A percentile compares a stretch with the other conserved stretches of the same genome.
phyloP scores from a whole-genome alignment of 2,113 vertebrate species.

The Shinisaurus crocodilurus region DNA sequence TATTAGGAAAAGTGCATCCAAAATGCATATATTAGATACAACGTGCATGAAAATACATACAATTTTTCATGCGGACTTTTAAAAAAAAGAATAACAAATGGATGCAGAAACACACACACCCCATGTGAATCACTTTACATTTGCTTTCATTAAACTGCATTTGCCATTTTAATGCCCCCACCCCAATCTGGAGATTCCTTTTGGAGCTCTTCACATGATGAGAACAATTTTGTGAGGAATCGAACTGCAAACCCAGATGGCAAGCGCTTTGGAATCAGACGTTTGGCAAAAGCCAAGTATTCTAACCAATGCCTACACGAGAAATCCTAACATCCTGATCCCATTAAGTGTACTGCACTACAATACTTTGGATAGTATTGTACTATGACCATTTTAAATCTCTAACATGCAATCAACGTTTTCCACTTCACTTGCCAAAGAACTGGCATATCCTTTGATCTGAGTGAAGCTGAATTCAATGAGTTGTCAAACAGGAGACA shows the following conservation, averaged over 20 bases:
- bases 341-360: background rate
- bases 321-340: constrained; percentile 12
- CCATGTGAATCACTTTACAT: too few relatives aligned
- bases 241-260: background rate
- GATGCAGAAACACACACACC: too few relatives aligned
- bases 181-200: too few relatives aligned
- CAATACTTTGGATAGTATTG: constrained; percentile 1
- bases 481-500: background rate
- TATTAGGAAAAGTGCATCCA: too few relatives aligned
- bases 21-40: too few relatives aligned
- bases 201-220: too few relatives aligned
- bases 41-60: too few relatives aligned
- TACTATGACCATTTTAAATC: background rate
- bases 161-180: background rate
- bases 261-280: background rate
- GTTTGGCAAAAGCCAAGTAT: background rate
- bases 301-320: background rate
- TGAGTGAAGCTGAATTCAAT: background rate
- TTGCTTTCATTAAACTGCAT: too few relatives aligned
- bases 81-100: too few relatives aligned
- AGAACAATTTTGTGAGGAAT: background rate
- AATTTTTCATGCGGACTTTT: too few relatives aligned
- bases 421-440: constrained; percentile 18
- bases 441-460: constrained; percentile 8
- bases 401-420: background rate